Percentiles rank a stretch among this genome's conserved stretches.
Conservation (phyloP, 2,888 invertebrate species). For the Phytoseiulus persimilis region DNA sequence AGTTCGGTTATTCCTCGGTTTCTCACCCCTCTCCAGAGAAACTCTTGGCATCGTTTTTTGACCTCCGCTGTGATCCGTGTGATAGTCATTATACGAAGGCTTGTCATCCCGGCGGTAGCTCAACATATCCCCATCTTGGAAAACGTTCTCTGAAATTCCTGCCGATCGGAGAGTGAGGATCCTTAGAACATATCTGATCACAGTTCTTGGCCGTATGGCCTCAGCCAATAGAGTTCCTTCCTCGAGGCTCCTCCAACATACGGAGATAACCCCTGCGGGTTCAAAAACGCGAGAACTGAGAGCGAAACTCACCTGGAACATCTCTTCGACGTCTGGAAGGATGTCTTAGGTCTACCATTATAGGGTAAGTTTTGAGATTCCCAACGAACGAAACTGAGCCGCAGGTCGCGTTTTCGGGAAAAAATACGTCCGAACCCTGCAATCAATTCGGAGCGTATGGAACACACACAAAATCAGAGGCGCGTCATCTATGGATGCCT, state of each 20-base stretch:
- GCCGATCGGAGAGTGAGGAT: neutral
- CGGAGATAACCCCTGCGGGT: neutral
- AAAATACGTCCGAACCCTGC: conserved; percentile 31
- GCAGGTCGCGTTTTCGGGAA: conserved; percentile 14
- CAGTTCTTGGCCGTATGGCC: neutral
- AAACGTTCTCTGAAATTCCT: neutral
- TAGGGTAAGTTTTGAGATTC: neutral
- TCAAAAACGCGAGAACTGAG: neutral
- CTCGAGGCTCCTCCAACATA: neutral
- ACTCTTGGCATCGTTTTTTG: conserved; percentile 42
- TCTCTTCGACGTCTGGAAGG: neutral
- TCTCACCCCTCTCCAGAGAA: conserved; percentile 48
- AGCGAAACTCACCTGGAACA: neutral
- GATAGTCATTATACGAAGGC: neutral
- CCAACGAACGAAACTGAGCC: conserved; percentile 19
- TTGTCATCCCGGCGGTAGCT: neutral
- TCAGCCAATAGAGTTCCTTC: neutral
- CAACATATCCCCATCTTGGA: conserved; percentile 15
- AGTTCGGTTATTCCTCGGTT: conserved; percentile 66
- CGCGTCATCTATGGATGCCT: too few species aligned
- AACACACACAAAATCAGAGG: neutral
- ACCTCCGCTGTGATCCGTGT: conserved; percentile 43
- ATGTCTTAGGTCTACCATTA: neutral
- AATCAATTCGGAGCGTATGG: neutral
- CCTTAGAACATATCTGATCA: neutral